phyloP scores from a whole-genome alignment of 2,888 invertebrate genomes.

The Pomacea canaliculata region DNA sequence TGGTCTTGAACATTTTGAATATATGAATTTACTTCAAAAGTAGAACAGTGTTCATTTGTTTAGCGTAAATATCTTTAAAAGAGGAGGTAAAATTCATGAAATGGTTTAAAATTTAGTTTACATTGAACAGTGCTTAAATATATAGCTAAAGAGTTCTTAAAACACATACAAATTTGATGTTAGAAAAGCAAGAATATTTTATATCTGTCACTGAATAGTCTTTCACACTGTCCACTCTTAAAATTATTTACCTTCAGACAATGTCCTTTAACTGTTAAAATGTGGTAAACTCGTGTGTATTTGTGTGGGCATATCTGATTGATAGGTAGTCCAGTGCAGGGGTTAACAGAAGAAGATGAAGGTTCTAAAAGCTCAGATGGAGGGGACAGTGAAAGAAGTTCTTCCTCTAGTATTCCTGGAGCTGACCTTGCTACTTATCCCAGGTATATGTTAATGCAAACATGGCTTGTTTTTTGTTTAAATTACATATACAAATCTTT shows the following conservation, averaged over 20 bases:
- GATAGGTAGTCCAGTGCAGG: conserved; percentile 45
- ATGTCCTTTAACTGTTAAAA: too few species aligned
- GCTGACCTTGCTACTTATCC: conserved; percentile 45
- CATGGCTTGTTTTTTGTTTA: neutral
- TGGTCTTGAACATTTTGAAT: neutral
- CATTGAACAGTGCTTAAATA: too few species aligned
- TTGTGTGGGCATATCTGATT: neutral
- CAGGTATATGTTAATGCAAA: conserved; percentile 41
- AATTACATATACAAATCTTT: too few species aligned
- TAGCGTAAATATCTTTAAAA: neutral
- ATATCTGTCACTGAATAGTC: neutral
- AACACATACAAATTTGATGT: neutral
- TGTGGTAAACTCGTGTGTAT: neutral
- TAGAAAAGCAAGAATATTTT: neutral
- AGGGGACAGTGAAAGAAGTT: conserved; percentile 34
- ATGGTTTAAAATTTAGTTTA: too few species aligned
- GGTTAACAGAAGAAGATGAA: conserved; percentile 55
- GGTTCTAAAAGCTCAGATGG: conserved; percentile 39
- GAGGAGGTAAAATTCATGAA: neutral
- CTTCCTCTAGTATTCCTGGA: conserved; percentile 24
- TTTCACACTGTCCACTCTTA: neutral
- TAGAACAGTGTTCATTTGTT: neutral
- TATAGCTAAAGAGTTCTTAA: neutral
- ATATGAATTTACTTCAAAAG: neutral
- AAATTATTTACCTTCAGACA: neutral